These are phyloP conservation scores for Margaritifera margaritifera DNA, from an alignment of 2,888 invertebrate genomes.

Conservation along the genomic window DNA sequence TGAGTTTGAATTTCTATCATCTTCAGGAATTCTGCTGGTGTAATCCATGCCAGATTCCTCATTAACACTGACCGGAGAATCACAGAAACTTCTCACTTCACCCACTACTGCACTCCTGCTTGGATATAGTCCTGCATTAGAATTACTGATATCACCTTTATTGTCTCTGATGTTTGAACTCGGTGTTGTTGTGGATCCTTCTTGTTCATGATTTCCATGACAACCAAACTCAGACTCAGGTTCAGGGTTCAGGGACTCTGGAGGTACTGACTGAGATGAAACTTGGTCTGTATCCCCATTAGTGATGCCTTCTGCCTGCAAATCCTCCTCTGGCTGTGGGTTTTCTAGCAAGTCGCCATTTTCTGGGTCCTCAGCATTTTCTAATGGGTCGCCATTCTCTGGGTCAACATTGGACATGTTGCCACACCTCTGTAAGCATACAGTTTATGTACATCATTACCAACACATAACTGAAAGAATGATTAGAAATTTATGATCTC, in stretches of 20 bases:
- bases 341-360: constrained; percentile 38
- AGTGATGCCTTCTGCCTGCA: neutral
- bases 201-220: neutral
- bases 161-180: neutral
- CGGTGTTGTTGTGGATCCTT: neutral
- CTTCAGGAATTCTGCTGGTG: too few species aligned
- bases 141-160: constrained; percentile 3
- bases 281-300: too few species aligned
- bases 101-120: neutral
- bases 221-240: constrained; percentile 1
- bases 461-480: too few species aligned
- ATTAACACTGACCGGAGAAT: too few species aligned
- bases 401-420: constrained; percentile 40
- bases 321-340: constrained; percentile 41
- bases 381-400: constrained; percentile 28
- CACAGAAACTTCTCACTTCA: too few species aligned
- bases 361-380: constrained; percentile 25
- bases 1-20: constrained; percentile 3
- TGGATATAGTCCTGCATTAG: neutral
- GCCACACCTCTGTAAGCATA: constrained; percentile 5
- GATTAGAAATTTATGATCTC: too few species aligned
- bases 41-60: too few species aligned
- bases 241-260: neutral
- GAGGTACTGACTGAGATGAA: neutral
- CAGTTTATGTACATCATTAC: too few species aligned